Conservation (phyloP, 1,140 invertebrate genomes). For the Bilobella aurantiaca region DNA sequence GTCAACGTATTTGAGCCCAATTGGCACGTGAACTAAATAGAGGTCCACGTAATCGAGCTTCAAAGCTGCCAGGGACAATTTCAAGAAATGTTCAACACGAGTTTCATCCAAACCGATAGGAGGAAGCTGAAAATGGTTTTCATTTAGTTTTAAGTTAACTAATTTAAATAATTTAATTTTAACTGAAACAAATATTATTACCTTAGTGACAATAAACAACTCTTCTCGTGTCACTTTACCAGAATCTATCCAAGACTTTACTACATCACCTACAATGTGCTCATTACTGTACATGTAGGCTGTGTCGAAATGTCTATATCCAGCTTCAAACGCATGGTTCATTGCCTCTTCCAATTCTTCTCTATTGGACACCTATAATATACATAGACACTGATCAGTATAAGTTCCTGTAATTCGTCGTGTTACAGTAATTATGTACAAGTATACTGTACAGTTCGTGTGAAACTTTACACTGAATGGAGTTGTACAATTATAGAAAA, state of each 20-base stretch:
- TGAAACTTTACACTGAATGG: not conserved
- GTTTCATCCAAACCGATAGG: slow-evolving; percentile 42
- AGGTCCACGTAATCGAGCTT: slow-evolving; percentile 42
- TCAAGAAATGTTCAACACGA: slow-evolving; percentile 28
- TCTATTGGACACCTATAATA: slow-evolving; percentile 6
- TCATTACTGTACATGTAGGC: slow-evolving; percentile 40
- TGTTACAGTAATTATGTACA: no score
- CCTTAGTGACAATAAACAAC: slow-evolving; percentile 41
- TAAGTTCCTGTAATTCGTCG: no score
- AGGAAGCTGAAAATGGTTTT: slow-evolving; percentile 37
- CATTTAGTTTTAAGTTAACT: not conserved
- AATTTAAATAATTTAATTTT: not conserved
- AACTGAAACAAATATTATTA: slow-evolving; percentile 17
- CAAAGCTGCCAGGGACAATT: slow-evolving; percentile 37
- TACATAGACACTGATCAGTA: not conserved
- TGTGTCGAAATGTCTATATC: slow-evolving; percentile 40
- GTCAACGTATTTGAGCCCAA: slow-evolving; percentile 50
- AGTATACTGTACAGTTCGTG: no score
- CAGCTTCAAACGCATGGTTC: slow-evolving; percentile 37
- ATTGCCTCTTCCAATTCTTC: slow-evolving; percentile 36
- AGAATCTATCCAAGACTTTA: slow-evolving; percentile 35
- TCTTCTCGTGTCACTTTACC: slow-evolving; percentile 39
- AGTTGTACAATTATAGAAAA: not conserved
- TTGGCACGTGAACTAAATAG: slow-evolving; percentile 67
- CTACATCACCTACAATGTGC: slow-evolving; percentile 36